Percentiles rank a stretch among this genome's conserved stretches.
phyloP scores from a whole-genome alignment of 2,888 invertebrate species.

The Drosophila gaucha region DNA sequence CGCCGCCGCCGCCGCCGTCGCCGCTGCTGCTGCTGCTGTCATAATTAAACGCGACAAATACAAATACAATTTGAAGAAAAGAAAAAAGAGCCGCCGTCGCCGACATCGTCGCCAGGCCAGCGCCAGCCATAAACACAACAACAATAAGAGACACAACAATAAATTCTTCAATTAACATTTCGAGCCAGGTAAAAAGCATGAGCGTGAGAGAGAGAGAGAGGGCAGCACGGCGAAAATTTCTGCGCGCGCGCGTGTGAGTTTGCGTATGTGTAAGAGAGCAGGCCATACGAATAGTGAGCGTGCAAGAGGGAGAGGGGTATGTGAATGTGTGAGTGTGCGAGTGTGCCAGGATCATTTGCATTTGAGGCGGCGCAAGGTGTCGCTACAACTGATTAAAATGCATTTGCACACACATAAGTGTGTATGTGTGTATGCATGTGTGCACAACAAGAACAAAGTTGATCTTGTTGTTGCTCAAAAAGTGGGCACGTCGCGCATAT shows the following conservation, averaged over 20 bases:
- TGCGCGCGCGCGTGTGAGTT: constrained; percentile 4
- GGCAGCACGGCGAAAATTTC: constrained; percentile 55
- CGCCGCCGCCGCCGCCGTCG: constrained; percentile 40
- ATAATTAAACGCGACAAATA: constrained; percentile 79
- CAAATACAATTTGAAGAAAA: constrained; percentile 78
- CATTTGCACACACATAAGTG: constrained; percentile 50
- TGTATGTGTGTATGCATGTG: constrained; percentile 14
- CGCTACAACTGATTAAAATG: constrained; percentile 73
- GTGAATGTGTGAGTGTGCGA: constrained; percentile 21
- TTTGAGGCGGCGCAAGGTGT: constrained; percentile 74
- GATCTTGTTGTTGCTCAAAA: constrained; percentile 63
- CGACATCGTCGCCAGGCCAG: constrained; percentile 60
- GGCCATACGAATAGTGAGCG: constrained; percentile 23
- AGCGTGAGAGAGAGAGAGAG: constrained; percentile 24
- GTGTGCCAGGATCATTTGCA: constrained; percentile 75
- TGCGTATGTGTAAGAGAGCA: constrained; percentile 22
- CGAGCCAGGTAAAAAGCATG: constrained; percentile 73
- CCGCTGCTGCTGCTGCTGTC: constrained; percentile 57
- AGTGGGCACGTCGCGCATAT: constrained; percentile 80
- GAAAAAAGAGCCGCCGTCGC: constrained; percentile 55
- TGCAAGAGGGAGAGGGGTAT: constrained; percentile 40
- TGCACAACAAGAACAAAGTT: constrained; percentile 47
- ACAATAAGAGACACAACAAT: constrained; percentile 73
- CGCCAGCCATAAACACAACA: constrained; percentile 74
- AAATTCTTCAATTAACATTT: constrained; percentile 81